Evolutionary conservation across 2,113 vertebrate species (phyloP).

Genomic region (Oreotrochilus melanogaster): DNA sequence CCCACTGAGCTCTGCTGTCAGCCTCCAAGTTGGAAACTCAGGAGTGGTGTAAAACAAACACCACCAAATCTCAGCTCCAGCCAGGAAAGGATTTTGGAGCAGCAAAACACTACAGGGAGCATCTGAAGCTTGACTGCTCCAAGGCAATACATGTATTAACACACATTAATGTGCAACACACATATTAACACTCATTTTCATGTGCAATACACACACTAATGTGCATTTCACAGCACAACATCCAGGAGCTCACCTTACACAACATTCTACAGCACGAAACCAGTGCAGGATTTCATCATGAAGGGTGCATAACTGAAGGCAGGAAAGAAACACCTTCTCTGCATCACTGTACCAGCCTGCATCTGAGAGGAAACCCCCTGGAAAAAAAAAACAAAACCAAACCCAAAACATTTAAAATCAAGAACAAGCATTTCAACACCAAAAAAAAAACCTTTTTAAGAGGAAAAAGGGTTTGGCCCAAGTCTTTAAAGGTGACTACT

Average conservation of each 20-base stretch:
- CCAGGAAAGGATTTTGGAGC: neutral
- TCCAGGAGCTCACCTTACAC: conserved; percentile 86
- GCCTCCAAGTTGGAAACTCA: neutral
- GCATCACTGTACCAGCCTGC: conserved; percentile 99
- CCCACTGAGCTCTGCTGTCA: neutral
- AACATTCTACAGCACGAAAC: conserved; percentile 96
- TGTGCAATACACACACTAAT: too few relatives aligned
- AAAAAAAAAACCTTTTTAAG: neutral
- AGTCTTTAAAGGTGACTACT: fast-evolving
- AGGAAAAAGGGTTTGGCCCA: neutral
- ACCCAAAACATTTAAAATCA: neutral
- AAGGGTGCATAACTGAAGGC: conserved; percentile 94
- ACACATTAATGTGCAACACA: too few relatives aligned
- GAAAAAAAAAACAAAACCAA: neutral
- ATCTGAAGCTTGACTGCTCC: neutral
- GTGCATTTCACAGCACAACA: neutral
- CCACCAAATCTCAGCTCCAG: neutral
- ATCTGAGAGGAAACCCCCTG: conserved; percentile 96
- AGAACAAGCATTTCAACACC: neutral
- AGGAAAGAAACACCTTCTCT: conserved; percentile 97
- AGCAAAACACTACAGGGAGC: neutral
- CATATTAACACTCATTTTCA: too few relatives aligned
- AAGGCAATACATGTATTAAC: neutral
- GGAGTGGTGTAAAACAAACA: neutral
- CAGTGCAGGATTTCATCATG: conserved; percentile 97